Base-by-base conservation (phyloP, 2,113 vertebrate genomes). In the Lepidothrix coronata region DNA sequence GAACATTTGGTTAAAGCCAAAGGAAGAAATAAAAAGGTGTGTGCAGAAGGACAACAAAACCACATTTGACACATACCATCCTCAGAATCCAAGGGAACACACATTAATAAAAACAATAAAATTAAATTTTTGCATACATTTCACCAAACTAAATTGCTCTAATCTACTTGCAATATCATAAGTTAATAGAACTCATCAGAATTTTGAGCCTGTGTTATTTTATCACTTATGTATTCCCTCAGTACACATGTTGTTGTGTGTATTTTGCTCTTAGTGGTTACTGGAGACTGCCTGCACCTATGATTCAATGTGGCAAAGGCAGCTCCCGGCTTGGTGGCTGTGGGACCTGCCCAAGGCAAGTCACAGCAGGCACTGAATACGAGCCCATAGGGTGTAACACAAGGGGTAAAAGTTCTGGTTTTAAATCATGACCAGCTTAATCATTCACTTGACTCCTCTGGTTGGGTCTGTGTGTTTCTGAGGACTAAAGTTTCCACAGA, bases 271-370 rank as follows among this genome's bases (percentile, higher is more conserved):
- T 35, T 44, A 33, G 31, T 8, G 44, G 54, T 52, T 76, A 41
- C 30, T 89, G 49, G 52, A 79, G 57, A 27, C 43, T 8, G 44
- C 41, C 49, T 90, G 44, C 14, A 11, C 30, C 74, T 66, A 58
- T 66, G 2, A 51, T 65, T 41, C 14, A 11, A 0, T 24, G n/a
- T 75, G 61, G 70, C 54, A 88, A 28, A 66, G 74, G 27, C 65
- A 63, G 16, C 43, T 84, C 6, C 49, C 65, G 65, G 19, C 61
- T 68, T 61, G 28, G 23, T 39, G 71, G 21, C 49, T 27, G 1
- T 14, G 52, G 67, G 85, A 66, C 70, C 52, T 93, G 63, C 63
- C 74, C 63, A 73, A 87, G 70, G 62, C 89, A 76, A 68, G 87
- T 87, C 86, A 52, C 24, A 57, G 46, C 71, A 94, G 62, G 93